phyloP scores from a whole-genome alignment of 92 coral and sea anemone species.

The Epizoanthus stellaris region DNA sequence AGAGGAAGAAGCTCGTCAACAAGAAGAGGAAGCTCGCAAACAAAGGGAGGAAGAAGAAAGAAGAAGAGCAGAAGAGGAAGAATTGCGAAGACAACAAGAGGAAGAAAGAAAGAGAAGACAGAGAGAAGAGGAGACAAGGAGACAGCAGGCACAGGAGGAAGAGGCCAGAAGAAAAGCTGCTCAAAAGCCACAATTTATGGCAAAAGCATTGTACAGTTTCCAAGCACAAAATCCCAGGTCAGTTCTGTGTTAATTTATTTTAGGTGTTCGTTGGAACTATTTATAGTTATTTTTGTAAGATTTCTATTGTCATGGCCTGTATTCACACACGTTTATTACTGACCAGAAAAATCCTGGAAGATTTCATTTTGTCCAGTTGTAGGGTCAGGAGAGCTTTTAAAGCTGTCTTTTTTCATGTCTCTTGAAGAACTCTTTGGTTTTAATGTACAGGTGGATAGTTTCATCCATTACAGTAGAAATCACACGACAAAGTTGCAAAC shows the following conservation, averaged over 20 bases:
- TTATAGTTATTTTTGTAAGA: not conserved
- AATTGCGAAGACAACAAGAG: slow-evolving; percentile 47
- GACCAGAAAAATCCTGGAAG: not conserved
- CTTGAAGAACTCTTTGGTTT: no score
- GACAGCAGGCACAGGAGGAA: slow-evolving; percentile 57
- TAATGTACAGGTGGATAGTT: no score
- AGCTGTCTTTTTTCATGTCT: no score
- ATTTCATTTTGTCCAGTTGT: not conserved
- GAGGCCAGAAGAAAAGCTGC: slow-evolving; percentile 72
- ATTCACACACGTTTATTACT: no score
- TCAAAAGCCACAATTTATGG: slow-evolving; percentile 77
- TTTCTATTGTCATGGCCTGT: no score
- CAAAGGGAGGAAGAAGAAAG: slow-evolving; percentile 61
- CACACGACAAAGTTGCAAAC: no score
- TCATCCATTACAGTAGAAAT: no score
- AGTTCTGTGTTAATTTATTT: not conserved
- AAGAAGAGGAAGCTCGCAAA: slow-evolving; percentile 65
- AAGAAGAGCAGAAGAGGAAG: slow-evolving; percentile 45
- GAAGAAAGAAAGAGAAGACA: slow-evolving; percentile 75
- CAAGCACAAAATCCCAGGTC: slow-evolving; percentile 87
- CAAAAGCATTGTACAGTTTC: slow-evolving; percentile 91
- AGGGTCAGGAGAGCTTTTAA: not conserved
- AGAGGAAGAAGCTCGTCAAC: slow-evolving; percentile 68
- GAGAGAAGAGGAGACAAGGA: slow-evolving; percentile 65
- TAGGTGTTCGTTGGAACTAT: not conserved